These are phyloP conservation scores for Eriosoma lanigerum DNA, from an alignment of 1,140 invertebrate genomes.

Conservation along the genomic window DNA sequence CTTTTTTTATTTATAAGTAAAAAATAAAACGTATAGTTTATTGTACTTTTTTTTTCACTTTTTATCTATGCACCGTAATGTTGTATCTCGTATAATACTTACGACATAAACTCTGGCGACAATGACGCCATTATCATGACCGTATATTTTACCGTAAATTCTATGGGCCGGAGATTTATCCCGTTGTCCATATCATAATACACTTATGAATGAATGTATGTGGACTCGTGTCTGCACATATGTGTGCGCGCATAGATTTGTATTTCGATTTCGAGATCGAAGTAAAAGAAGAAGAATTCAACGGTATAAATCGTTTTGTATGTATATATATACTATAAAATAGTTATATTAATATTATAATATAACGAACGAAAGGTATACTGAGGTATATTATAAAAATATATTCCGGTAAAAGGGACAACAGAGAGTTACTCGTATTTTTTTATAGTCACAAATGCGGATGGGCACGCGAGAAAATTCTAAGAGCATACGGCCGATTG, in stretches of 20 bases:
- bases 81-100: neutral
- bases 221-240: too few relatives aligned
- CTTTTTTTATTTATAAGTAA: too few relatives aligned
- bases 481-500: neutral
- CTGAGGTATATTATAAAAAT: neutral
- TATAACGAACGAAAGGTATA: neutral
- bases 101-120: neutral
- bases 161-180: too few relatives aligned
- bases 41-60: neutral
- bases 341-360: too few relatives aligned
- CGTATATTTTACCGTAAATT: too few relatives aligned
- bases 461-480: neutral
- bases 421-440: neutral
- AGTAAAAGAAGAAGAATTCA: neutral
- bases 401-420: neutral
- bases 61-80: neutral
- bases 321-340: too few relatives aligned
- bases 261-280: neutral
- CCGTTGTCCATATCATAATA: too few relatives aligned
- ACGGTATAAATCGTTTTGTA: neutral
- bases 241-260: too few relatives aligned
- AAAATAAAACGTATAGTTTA: too few relatives aligned
- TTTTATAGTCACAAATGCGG: neutral
- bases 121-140: neutral
- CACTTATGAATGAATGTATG: too few relatives aligned